Percentiles rank a stretch among this genome's conserved stretches.
phyloP scores from a whole-genome alignment of 2,113 vertebrate species.

The Saimiri boliviensis region DNA sequence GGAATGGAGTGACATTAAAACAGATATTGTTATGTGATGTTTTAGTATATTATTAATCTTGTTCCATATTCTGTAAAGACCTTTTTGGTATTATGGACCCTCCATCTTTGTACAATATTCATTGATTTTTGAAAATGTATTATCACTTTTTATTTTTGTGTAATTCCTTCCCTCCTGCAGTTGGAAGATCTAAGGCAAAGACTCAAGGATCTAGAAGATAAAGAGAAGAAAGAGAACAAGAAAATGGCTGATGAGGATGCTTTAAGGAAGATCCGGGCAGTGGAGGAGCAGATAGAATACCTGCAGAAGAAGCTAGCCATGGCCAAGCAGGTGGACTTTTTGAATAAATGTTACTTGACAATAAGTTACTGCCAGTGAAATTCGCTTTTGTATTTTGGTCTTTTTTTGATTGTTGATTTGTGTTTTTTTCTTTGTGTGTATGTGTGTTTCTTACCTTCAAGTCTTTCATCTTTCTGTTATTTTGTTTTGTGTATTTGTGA shows the following conservation, averaged over 20 bases:
- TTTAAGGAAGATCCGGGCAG: conserved; percentile 93
- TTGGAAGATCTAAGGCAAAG: conserved; percentile 95
- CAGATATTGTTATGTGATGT: neutral
- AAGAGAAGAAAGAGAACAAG: conserved; percentile 96
- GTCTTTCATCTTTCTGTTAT: neutral
- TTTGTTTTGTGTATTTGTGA: conserved; percentile 30
- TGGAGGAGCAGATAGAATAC: conserved; percentile 97
- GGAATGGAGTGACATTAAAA: neutral
- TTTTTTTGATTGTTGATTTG: neutral
- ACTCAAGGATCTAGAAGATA: conserved; percentile 94
- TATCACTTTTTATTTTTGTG: neutral
- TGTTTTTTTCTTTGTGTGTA: neutral
- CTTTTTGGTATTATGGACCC: neutral
- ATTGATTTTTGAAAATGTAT: neutral
- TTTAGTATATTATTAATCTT: neutral
- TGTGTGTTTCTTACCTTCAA: neutral
- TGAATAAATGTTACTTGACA: neutral
- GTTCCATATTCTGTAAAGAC: neutral
- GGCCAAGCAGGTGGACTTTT: conserved; percentile 92
- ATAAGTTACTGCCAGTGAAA: neutral
- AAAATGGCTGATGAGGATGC: conserved; percentile 99
- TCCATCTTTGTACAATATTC: neutral
- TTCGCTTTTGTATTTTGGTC: neutral
- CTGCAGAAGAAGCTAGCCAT: conserved; percentile 97
- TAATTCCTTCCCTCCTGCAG: conserved; percentile 79